Evolutionary conservation across 1,140 invertebrate genomes (phyloP).

Genomic region (Halesus radiatus): DNA sequence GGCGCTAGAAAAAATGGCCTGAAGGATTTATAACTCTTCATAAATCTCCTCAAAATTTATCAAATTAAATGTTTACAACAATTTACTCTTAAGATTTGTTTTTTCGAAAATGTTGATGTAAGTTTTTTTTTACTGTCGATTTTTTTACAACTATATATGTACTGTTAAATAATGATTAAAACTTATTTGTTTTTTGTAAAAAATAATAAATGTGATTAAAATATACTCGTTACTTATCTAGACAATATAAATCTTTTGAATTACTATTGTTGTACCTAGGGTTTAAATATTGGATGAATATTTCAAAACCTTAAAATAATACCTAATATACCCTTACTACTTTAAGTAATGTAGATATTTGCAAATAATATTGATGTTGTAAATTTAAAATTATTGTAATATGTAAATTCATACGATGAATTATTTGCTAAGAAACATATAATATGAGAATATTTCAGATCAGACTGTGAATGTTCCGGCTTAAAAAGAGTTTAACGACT

Average conservation of each 20-base stretch:
- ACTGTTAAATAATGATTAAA: not conserved
- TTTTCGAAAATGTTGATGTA: too few relatives aligned
- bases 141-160: not conserved
- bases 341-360: not conserved
- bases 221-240: too few relatives aligned
- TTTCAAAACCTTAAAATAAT: not conserved
- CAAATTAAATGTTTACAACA: too few relatives aligned
- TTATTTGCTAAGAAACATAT: not conserved
- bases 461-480: not conserved
- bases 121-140: slow-evolving; percentile 2
- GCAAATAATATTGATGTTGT: slow-evolving; percentile 9
- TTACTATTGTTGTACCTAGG: too few relatives aligned
- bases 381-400: not conserved
- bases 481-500: slow-evolving; percentile 11
- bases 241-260: too few relatives aligned
- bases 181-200: not conserved
- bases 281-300: not conserved
- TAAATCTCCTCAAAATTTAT: too few relatives aligned
- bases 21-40: too few relatives aligned
- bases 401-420: too few relatives aligned
- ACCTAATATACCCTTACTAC: not conserved
- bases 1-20: too few relatives aligned
- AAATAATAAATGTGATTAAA: too few relatives aligned
- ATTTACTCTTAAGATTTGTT: too few relatives aligned
- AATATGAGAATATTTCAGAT: not conserved